Conservation (phyloP, 1,140 invertebrate genomes). For the Armadillidium nasatum region DNA sequence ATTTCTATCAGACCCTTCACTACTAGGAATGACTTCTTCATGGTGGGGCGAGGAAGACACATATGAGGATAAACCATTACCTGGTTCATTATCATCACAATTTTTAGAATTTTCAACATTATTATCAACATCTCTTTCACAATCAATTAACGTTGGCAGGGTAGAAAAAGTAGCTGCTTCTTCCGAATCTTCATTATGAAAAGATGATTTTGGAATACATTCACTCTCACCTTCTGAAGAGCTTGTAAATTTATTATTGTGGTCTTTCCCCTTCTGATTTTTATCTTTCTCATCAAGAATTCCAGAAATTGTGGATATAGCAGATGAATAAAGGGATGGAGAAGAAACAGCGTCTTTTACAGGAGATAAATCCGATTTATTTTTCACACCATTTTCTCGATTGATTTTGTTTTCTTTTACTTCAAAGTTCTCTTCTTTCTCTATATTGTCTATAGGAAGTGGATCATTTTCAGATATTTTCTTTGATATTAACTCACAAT, state of each 20-base stretch:
- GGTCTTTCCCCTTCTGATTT: conserved; percentile 50
- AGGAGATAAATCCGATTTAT: not conserved
- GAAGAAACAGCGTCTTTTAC: not conserved
- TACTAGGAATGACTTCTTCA: no score
- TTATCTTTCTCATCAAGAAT: conserved; percentile 49
- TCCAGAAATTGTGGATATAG: conserved; percentile 49
- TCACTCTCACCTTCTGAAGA: conserved; percentile 24
- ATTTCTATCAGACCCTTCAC: no score
- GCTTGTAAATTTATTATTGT: conserved; percentile 33
- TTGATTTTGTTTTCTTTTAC: conserved; percentile 25
- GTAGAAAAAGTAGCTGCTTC: not conserved
- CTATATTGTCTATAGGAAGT: not conserved
- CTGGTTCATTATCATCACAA: no score
- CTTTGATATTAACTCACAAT: conserved; percentile 50
- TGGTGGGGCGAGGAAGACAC: no score
- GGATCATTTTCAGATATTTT: conserved; percentile 51
- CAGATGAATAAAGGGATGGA: not conserved
- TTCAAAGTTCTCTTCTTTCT: not conserved
- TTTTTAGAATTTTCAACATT: no score
- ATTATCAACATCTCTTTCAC: not conserved
- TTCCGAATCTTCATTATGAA: not conserved
- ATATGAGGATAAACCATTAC: no score
- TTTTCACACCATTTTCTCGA: conserved; percentile 31
- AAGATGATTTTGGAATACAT: not conserved
- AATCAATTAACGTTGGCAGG: not conserved